These are phyloP conservation scores for Drosophila anomelani DNA, from an alignment of 2,888 invertebrate genomes.

Conservation along the genomic window DNA sequence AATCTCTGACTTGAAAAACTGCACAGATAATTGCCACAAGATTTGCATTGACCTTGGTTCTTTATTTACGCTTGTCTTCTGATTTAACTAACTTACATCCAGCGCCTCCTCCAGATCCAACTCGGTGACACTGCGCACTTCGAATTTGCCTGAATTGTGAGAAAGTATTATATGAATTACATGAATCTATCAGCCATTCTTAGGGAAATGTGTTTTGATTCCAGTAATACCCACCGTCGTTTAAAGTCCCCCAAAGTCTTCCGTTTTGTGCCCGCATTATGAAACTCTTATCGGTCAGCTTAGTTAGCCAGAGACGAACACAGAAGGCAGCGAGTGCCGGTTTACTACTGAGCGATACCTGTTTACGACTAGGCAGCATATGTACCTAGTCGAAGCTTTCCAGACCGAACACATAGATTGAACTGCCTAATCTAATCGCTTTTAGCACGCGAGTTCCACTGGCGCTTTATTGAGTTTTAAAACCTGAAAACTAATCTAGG, in stretches of 20 bases:
- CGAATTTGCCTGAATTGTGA: conserved; percentile 85
- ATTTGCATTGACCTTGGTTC: background rate
- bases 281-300: conserved; percentile 18
- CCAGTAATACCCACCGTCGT: conserved; percentile 50
- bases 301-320: conserved; percentile 3
- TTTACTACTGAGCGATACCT: conserved; percentile 53
- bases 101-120: conserved; percentile 87
- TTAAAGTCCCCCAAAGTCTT: conserved; percentile 68
- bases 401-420: conserved; percentile 1
- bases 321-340: conserved; percentile 23
- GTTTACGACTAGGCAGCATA: conserved; percentile 30
- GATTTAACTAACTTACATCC: conserved; percentile 84
- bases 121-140: conserved; percentile 86
- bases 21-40: background rate
- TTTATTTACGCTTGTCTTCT: background rate
- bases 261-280: conserved; percentile 59
- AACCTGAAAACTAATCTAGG: background rate
- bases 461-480: background rate
- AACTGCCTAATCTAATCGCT: conserved; percentile 27
- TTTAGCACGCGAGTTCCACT: conserved; percentile 20
- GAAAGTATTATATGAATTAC: background rate
- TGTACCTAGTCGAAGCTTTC: conserved; percentile 4
- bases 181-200: background rate
- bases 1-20: background rate
- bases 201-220: background rate